Evolutionary conservation across 2,113 vertebrate species (phyloP).

Genomic region (Rhinogobius similis): DNA sequence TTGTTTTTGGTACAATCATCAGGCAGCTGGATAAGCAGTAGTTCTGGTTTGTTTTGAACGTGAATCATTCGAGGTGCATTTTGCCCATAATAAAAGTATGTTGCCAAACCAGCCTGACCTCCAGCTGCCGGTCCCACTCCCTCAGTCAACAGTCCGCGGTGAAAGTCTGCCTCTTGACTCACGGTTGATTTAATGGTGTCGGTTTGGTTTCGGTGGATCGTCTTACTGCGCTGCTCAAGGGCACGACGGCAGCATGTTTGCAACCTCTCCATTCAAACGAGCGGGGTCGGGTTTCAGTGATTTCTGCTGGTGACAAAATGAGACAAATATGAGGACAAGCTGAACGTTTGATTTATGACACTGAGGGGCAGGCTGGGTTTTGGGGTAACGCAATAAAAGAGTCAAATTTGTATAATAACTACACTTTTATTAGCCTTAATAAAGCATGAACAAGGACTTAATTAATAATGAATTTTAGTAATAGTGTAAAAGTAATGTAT

Average conservation of each 20-base stretch:
- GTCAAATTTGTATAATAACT: too few species aligned
- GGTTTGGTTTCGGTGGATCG: constrained; percentile 7
- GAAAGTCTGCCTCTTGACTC: background rate
- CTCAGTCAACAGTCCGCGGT: background rate
- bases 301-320: background rate
- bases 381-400: background rate
- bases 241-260: background rate
- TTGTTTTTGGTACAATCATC: too few species aligned
- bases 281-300: background rate
- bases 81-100: background rate
- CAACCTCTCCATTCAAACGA: background rate
- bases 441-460: too few species aligned
- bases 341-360: background rate
- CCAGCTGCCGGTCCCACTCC: background rate
- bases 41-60: background rate
- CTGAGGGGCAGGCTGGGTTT: background rate
- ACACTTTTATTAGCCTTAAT: too few species aligned
- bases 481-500: too few species aligned
- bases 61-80: background rate
- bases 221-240: constrained; percentile 6
- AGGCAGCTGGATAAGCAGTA: too few species aligned
- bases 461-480: too few species aligned
- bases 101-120: background rate
- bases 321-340: background rate
- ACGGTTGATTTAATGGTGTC: background rate